Base-by-base conservation (phyloP, 2,888 invertebrate species). In the Physocephala rufipes region DNA sequence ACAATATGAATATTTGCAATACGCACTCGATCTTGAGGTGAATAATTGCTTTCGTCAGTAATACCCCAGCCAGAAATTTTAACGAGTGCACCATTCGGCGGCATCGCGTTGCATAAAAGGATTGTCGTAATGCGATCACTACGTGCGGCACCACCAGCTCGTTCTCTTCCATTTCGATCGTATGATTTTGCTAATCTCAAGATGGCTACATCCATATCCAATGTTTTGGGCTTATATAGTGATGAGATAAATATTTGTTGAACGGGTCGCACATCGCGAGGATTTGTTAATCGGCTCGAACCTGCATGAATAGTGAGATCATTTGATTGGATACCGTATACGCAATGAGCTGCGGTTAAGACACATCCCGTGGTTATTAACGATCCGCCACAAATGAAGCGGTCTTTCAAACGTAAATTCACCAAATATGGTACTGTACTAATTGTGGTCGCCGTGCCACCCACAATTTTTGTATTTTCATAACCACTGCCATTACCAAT, bases 121-220 rank as follows among this genome's bases (percentile, higher is more conserved):
- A 85, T 82, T 2, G 78, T 78, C 7, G 76, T 71, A 64, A 84
- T 76, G 45, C 76, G 75, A 5, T 59, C 13, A 55, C 51, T 16
- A n/a, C 36, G 36, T 36, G 9, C 9, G 9, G 4, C 36, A 36
- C 9, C 36, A 36, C 36, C 5, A 7, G 5, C 36, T 9, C 36
- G 36, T 7, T 9, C 36, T n/a, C n/a, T n/a, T 7, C 36, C 36
- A 55, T n/a, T 51, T 12, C 53, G 36, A n/a, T 73, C 74, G 30
- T 77, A 24, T 1, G 75, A 67, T 13, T 71, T 62, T 1, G 13
- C 55, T 58, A 85, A 67, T 36, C 70, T 75, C 5, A 84, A 58
- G 24, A 84, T 71, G 1, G 85, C 84, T 19, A 84, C 81, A 73
- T 84, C 84, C 81, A 83, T 82, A 70, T 84, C 79, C 63, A 84